Base-by-base conservation (phyloP, 2,888 invertebrate species). In the Choristoneura rosaceana region DNA sequence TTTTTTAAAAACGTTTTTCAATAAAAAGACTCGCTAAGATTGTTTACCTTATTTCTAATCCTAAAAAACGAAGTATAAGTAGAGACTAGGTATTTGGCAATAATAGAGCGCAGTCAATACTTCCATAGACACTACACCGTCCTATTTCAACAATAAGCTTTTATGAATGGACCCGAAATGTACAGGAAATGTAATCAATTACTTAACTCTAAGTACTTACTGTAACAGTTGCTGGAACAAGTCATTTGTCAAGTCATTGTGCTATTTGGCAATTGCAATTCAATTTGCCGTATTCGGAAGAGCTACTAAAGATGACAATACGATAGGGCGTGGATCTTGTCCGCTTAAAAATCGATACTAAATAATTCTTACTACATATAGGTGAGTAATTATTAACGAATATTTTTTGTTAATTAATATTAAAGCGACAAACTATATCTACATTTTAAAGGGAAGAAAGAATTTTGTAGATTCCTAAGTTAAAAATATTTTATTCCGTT, bases 151-250 rank as follows among this genome's bases (percentile, higher is more conserved):
- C 63, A 73, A 62, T 66, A 34, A 43, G 38, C 33, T 15, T 69
- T 52, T 38, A 17, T 73, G 64, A 73, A 69, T 73, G 59, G 33
- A 50, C 0, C 17, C 64, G 60, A 64, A 52, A 69, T 62, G 79
- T 80, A 85, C 88, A 86, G 87, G 87, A 88, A 87, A 84, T 77
- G 83, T 80, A 87, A 87, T 87, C 87, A 85, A 87, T 87, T 86
- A 82, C 80, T 70, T 75, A 77, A 78, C 77, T 75, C 76, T 76
- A 79, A 77, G 73, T 75, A 74, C 74, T 70, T 75, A 74, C 74
- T 71, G 74, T 50, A 59, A 71, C 55, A 70, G 66, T 61, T 52
- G 59, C 68, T 73, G 74, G 76, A 76, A 74, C 77, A 74, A 78
- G 78, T 79, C 83, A 84, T 84, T 84, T 82, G 79, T 84, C 81